Evolutionary conservation across 2,888 invertebrate species (phyloP).

Genomic region (Macroteleia sp.): DNA sequence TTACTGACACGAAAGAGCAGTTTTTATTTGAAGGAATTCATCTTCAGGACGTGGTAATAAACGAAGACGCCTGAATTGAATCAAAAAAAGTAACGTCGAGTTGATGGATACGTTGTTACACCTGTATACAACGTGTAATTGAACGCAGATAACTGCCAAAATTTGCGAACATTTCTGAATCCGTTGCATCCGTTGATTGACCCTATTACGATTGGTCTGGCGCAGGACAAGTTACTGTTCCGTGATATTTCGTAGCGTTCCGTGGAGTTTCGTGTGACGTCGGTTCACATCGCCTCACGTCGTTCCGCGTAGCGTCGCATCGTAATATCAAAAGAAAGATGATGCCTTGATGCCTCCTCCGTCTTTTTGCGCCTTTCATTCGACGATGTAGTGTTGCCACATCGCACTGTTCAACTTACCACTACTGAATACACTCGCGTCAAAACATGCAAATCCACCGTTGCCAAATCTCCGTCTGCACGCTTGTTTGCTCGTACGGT

Average conservation of each 20-base stretch:
- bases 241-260: slow-evolving; percentile 18
- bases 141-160: slow-evolving; percentile 43
- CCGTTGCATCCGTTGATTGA: slow-evolving; percentile 62
- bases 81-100: slow-evolving; percentile 3
- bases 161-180: too few species aligned
- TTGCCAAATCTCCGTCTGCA: slow-evolving; percentile 36
- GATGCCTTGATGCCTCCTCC: slow-evolving; percentile 47
- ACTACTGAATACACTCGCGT: slow-evolving; percentile 22
- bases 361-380: slow-evolving; percentile 55
- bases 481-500: slow-evolving; percentile 5
- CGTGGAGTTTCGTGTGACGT: slow-evolving; percentile 27
- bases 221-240: too few species aligned
- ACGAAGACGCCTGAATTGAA: neutral
- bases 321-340: slow-evolving; percentile 44
- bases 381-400: slow-evolving; percentile 65
- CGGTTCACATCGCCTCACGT: slow-evolving; percentile 15
- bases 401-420: slow-evolving; percentile 14
- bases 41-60: too few species aligned
- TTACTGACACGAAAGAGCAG: too few species aligned
- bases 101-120: slow-evolving; percentile 1
- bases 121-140: slow-evolving; percentile 11
- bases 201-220: slow-evolving; percentile 55
- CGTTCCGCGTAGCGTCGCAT: slow-evolving; percentile 21
- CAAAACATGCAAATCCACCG: slow-evolving; percentile 34
- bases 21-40: too few species aligned